Percentiles rank a stretch among this genome's conserved stretches.
Conservation (phyloP, 2,113 vertebrate genomes). For the Solenodon paradoxus region DNA sequence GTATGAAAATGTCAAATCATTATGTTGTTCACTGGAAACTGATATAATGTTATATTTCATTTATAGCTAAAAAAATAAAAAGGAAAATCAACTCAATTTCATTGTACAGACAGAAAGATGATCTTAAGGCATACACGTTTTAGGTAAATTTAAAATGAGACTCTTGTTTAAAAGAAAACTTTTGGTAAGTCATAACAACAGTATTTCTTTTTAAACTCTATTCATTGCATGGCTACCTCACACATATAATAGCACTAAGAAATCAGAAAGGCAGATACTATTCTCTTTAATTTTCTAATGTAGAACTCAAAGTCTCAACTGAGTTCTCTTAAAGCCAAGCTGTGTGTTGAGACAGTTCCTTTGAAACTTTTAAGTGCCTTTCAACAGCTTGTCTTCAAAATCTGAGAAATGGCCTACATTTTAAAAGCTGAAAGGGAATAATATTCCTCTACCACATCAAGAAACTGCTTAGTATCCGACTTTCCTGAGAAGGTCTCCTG, state of each 20-base stretch:
- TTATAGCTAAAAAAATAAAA: background rate
- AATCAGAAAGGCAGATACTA: background rate
- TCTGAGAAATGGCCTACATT: background rate
- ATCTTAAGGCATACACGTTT: background rate
- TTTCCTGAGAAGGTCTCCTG: background rate
- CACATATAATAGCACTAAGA: background rate
- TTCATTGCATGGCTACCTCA: background rate
- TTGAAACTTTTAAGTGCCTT: background rate
- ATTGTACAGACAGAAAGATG: background rate
- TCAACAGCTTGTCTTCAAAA: background rate
- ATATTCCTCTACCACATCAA: background rate
- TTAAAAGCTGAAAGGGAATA: background rate
- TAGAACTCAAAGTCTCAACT: background rate
- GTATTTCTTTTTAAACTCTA: background rate
- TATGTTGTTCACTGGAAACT: background rate
- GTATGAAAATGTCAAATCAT: background rate
- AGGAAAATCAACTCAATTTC: background rate
- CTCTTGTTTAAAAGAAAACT: background rate
- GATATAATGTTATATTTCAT: background rate
- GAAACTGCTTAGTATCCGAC: background rate
- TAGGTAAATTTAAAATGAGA: background rate
- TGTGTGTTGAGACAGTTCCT: background rate
- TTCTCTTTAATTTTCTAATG: background rate
- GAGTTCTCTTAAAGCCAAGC: background rate
- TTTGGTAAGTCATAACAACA: background rate